Percentiles rank a stretch among this genome's conserved stretches.
These are phyloP conservation scores for Nemotelus nigrinus DNA, from an alignment of 2,888 invertebrate species.

Conservation along the genomic window DNA sequence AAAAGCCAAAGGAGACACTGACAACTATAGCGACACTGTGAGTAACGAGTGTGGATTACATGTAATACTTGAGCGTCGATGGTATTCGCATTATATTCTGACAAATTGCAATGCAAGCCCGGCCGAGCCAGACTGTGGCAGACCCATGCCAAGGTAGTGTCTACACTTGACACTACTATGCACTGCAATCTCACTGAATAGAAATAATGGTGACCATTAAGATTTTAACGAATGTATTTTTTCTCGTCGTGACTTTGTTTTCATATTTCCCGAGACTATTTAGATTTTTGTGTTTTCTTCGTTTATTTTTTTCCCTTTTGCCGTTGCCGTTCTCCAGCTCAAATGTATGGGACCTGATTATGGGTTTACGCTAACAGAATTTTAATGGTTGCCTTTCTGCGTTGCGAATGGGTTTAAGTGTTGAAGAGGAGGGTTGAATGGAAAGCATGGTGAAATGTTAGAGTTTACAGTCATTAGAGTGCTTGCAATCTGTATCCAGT, in stretches of 20 bases:
- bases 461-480: no score
- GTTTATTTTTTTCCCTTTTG: neutral
- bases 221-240: slow-evolving; percentile 54
- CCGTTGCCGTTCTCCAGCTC: no score
- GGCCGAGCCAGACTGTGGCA: neutral
- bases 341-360: neutral
- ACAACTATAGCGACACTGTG: neutral
- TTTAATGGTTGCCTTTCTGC: slow-evolving; percentile 3
- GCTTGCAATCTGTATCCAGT: no score
- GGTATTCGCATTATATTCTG: slow-evolving; percentile 12
- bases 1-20: neutral
- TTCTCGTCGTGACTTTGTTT: neutral
- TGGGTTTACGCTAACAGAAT: neutral
- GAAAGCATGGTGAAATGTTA: neutral
- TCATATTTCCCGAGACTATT: slow-evolving; percentile 24
- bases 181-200: slow-evolving; percentile 7
- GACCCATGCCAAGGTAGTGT: no score
- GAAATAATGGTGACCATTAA: slow-evolving; percentile 54
- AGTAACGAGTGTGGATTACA: slow-evolving; percentile 11
- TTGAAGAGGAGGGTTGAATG: neutral
- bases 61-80: slow-evolving; percentile 7
- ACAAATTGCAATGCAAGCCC: slow-evolving; percentile 29
- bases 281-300: neutral
- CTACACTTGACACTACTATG: slow-evolving; percentile 27
- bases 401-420: neutral